These are phyloP conservation scores for Brachyhypopomus gauderio DNA, from an alignment of 2,113 vertebrate species.

Conservation along the genomic window DNA sequence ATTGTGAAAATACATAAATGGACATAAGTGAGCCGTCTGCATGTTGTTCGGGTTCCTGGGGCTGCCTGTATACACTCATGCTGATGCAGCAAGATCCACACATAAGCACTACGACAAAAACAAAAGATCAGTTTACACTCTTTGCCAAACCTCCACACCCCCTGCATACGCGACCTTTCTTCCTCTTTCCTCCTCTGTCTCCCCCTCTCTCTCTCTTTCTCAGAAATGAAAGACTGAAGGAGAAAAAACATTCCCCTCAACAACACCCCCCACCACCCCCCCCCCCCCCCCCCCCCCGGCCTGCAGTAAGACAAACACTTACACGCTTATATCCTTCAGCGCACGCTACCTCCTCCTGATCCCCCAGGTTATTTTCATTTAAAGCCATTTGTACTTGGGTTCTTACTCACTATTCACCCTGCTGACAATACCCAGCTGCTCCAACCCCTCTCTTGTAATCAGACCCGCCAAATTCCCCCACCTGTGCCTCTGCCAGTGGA, in stretches of 20 bases:
- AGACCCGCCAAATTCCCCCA: conserved; percentile 31
- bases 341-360: conserved; percentile 51
- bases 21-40: too few species aligned
- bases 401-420: conserved; percentile 18
- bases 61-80: conserved; percentile 6
- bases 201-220: conserved; percentile 36
- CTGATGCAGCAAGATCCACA: conserved; percentile 1
- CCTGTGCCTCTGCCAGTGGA: conserved; percentile 55
- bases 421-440: conserved; percentile 64
- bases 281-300: neutral
- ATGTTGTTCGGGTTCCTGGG: neutral
- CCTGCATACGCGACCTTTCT: conserved; percentile 3
- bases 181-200: conserved; percentile 35
- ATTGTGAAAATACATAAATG: too few species aligned
- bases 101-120: conserved; percentile 54
- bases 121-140: conserved; percentile 66
- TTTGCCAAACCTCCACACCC: neutral
- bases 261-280: too few species aligned
- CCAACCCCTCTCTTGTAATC: neutral
- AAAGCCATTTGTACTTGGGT: conserved; percentile 54
- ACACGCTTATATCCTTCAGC: conserved; percentile 4
- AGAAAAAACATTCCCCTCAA: neutral
- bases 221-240: conserved; percentile 32
- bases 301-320: neutral
- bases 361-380: conserved; percentile 58